Base-by-base conservation (phyloP, 2,113 vertebrate species). In the Boleophthalmus pectinirostris region DNA sequence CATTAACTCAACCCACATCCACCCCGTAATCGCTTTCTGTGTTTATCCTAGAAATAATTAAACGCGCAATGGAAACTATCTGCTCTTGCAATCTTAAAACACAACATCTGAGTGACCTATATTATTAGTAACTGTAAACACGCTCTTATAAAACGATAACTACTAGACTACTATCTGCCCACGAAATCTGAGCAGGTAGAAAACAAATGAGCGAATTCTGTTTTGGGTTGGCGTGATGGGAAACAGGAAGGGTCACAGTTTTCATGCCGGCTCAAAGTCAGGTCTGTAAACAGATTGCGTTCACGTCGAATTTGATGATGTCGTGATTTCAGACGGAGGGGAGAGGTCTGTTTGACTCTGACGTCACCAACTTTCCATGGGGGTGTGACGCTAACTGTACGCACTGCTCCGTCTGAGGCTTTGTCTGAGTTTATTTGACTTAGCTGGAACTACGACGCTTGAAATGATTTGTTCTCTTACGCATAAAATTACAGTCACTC, bases 31-130 rank as follows among this genome's bases (percentile, higher is more conserved):
- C 43, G 8, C 23, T n/a, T 63, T n/a, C 66, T 23, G 45, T 74
- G 81, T 84, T 85, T 73, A 77, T 5, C 46, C 71, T 20, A 70
- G 71, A 66, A 84, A 83, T 83, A 35, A 75, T 85, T 75, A 64
- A 70, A 79, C 69, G 58, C 5, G 23, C 70, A 57, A 72, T 45
- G 64, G 72, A 87, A 81, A 78, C 10, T 72, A 68, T 25, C 38
- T 43, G 8, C 38, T 10, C 10, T 43, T 43, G 38, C 7, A 43
- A 51, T 16, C 49, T 51, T 51, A 51, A 51, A 51, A 51, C 16
- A 15, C 1, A 43, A 43, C 38, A 10, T 43, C 1, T 43, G 38
- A 43, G 38, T 43, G 38, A 9, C 10, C 38, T 43, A 54, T 20
- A 51, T 51, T 54, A n/a, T 21, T 29, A 29, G 29, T 29, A 29